These are phyloP conservation scores for Macropis europaea DNA, from an alignment of 2,888 invertebrate genomes.

Conservation along the genomic window DNA sequence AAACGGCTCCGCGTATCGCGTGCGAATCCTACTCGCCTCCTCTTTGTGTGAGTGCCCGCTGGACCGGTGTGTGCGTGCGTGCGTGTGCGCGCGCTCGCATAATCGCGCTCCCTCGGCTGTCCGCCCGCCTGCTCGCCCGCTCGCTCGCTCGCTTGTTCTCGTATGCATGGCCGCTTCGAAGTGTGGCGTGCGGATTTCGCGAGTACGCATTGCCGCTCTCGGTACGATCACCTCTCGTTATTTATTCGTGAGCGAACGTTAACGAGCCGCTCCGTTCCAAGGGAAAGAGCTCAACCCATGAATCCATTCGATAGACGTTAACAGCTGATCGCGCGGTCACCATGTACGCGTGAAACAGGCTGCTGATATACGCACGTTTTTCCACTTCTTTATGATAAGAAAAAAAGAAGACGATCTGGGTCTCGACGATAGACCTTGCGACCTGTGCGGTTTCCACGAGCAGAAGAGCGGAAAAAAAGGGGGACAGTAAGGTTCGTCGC, in stretches of 20 bases:
- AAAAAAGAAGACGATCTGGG: constrained; percentile 21
- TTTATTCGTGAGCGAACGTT: constrained; percentile 17
- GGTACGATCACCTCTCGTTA: constrained; percentile 24
- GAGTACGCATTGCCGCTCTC: constrained; percentile 31
- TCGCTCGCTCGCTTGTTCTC: constrained; percentile 28
- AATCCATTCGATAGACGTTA: constrained; percentile 54
- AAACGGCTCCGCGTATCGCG: constrained; percentile 63
- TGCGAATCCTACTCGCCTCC: constrained; percentile 51
- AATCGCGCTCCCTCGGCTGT: constrained; percentile 40
- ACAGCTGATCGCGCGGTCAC: constrained; percentile 58
- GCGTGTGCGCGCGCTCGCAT: constrained; percentile 41
- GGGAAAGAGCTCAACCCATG: constrained; percentile 25
- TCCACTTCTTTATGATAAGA: constrained; percentile 26
- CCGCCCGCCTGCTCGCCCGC: constrained; percentile 23
- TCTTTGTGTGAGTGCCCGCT: constrained; percentile 28
- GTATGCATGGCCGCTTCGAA: constrained; percentile 52
- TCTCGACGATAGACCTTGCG: constrained; percentile 40
- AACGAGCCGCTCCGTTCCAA: background rate
- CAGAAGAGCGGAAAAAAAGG: constrained; percentile 45
- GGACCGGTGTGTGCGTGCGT: constrained; percentile 5
- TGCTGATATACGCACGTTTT: constrained; percentile 30
- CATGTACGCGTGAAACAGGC: constrained; percentile 15
- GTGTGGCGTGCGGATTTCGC: constrained; percentile 46
- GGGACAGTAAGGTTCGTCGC: constrained; percentile 35
- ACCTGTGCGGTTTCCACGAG: constrained; percentile 47